Evolutionary conservation across 2,888 invertebrate species (phyloP), one percentile per base, ranked within the genome.

Genomic region (Apotomis betuletana): DNA sequence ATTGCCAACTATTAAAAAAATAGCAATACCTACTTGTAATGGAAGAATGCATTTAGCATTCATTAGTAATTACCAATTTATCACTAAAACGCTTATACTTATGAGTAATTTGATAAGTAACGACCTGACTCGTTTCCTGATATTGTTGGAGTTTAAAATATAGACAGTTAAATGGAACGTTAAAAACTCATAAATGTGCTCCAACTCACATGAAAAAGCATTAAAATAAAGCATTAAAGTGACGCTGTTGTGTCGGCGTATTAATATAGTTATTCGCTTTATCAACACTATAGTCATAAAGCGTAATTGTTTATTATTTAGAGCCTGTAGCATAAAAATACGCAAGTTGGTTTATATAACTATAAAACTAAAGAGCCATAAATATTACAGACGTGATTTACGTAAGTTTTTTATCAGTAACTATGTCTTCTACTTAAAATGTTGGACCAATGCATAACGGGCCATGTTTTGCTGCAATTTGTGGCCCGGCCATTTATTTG

Each of bases 181-280:
- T 58, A 67, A 67, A 67, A 13, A 6, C 15, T 49, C 65, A 49
- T 67, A 67, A 67, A 67, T 41, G 41, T 41, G 6, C 8, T 49
- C 5, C 49, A 57, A 36, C 36, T 38, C 9, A 57, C 0, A 36
- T 38, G 5, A 57, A 38, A 36, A 57, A 36, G 57, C 36, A 36
- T 36, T 36, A 12, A 57, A 38, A 38, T 12, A 36, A 36, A 5
- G 36, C 36, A 57, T 5, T 4, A 10, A 57, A 36, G 5, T 10
- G 3, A 57, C 36, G 10, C n/a, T 36, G 27, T 57, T 36, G 9
- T 49, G 5, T 52, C 12, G 38, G 6, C 3, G 3, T 10, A 9
- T 41, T 5, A 41, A 10, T 9, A 49, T 9, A 52, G 60, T 60
- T 68, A 60, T 59, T 44, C 52, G 13, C 54, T 36, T 68, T 61